Conservation (phyloP, 2,797 vertebrate genomes). For the Benthosema pterotum region DNA sequence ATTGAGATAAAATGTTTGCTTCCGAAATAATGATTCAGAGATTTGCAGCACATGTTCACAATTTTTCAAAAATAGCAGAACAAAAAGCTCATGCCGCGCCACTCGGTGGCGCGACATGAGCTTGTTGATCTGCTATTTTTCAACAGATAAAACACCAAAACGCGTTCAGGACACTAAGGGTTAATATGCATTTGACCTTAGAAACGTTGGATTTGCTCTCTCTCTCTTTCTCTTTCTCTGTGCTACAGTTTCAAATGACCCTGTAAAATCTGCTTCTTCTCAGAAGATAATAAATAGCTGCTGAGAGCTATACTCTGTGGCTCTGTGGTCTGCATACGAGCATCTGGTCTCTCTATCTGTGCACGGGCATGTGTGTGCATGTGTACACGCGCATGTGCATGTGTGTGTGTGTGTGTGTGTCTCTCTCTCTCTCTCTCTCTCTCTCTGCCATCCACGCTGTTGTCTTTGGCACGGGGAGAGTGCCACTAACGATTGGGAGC, state of each 20-base stretch:
- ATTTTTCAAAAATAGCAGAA: no score
- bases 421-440: conserved; percentile 4
- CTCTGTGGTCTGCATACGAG: conserved; percentile 27
- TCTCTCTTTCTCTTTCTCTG: conserved; percentile 26
- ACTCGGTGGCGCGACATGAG: no score
- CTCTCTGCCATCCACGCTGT: conserved; percentile 50
- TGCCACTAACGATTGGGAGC: no score
- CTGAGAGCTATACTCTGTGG: conserved; percentile 30
- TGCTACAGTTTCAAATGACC: conserved; percentile 25
- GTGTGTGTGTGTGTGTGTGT: conserved; percentile 6
- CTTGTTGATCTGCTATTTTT: no score
- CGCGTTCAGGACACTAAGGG: no score
- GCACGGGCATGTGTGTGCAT: conserved; percentile 17
- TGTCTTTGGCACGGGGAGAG: conserved; percentile 26
- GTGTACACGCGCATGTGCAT: conserved; percentile 6
- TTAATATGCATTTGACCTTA: conserved; percentile 35
- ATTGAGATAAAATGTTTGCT: no score
- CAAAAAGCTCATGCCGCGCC: no score
- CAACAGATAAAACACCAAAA: no score
- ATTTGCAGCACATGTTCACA: no score
- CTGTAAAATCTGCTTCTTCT: conserved; percentile 39
- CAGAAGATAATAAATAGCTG: conserved; percentile 45
- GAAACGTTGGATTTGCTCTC: conserved; percentile 39
- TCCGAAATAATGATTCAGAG: no score
- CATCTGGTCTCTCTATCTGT: background rate